Percentiles rank a stretch among this genome's conserved stretches.
Conservation (phyloP, 1,140 invertebrate genomes). For the Heterodera schachtii region DNA sequence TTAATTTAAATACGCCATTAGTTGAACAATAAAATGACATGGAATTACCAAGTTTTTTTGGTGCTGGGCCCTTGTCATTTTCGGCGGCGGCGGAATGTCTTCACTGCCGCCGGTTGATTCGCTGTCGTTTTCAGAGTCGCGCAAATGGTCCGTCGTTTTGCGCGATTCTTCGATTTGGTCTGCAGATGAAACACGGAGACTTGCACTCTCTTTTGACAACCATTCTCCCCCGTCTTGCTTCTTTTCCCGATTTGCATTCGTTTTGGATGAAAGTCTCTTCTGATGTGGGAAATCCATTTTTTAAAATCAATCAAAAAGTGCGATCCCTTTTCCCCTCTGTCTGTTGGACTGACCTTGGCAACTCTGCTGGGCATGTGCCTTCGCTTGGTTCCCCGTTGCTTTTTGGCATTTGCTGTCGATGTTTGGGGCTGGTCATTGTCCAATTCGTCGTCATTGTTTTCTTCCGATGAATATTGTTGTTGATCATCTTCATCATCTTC, state of each 20-base stretch:
- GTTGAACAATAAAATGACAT: not conserved
- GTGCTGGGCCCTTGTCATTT: slow-evolving; percentile 8
- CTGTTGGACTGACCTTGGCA: not conserved
- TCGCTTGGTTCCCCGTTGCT: not conserved
- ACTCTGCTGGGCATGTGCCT: not conserved
- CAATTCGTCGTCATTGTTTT: not conserved
- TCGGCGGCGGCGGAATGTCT: not conserved
- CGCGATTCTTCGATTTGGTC: not conserved
- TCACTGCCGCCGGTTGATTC: not conserved
- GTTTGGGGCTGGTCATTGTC: not conserved
- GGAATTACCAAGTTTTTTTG: not conserved
- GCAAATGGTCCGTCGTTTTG: not conserved
- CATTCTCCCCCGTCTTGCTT: not conserved
- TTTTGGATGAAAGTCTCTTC: not conserved
- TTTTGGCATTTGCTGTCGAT: not conserved
- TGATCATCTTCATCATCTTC: not conserved
- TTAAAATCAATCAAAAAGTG: not conserved
- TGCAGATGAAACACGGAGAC: not conserved
- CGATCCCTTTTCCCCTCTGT: too few relatives aligned
- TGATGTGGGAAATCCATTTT: slow-evolving; percentile 4
- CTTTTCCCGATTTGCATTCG: not conserved
- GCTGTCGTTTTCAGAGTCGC: not conserved
- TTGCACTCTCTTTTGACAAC: slow-evolving; percentile 15
- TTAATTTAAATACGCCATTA: slow-evolving; percentile 2
- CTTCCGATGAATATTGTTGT: not conserved